A percentile compares a stretch with the other conserved stretches of the same genome.
Evolutionary conservation across 2,888 invertebrate genomes (phyloP).

Genomic region (Aphidius colemani): DNA sequence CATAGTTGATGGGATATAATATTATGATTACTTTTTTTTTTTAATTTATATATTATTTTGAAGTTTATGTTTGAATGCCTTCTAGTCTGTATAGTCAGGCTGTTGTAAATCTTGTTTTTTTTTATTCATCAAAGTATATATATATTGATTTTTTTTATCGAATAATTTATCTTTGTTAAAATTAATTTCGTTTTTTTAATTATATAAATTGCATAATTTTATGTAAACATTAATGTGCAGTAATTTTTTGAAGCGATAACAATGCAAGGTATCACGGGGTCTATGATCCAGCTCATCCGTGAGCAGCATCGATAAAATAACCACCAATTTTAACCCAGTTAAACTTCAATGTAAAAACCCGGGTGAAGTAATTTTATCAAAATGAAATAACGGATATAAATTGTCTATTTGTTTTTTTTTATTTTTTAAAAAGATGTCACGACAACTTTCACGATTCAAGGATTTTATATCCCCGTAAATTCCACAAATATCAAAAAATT

Average conservation of each 20-base stretch:
- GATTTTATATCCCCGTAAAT: constrained; percentile 17
- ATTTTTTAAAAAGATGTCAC: constrained; percentile 14
- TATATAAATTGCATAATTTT: too few species aligned
- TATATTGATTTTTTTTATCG: too few species aligned
- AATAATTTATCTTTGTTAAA: too few species aligned
- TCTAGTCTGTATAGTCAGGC: too few species aligned
- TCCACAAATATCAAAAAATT: constrained; percentile 19
- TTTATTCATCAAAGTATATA: not conserved
- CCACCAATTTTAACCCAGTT: not conserved
- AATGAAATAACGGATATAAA: constrained; percentile 15
- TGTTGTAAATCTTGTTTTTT: too few species aligned
- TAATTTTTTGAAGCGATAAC: not conserved
- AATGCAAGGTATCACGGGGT: too few species aligned
- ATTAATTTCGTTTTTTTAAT: too few species aligned
- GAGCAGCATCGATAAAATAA: too few species aligned
- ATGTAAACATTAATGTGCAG: too few species aligned
- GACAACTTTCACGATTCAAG: constrained; percentile 22
- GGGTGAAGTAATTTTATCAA: constrained; percentile 16
- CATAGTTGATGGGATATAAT: constrained; percentile 19
- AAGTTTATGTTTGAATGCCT: not conserved
- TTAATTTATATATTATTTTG: not conserved
- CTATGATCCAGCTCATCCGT: too few species aligned
- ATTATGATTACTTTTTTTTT: not conserved
- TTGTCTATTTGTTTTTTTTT: constrained; percentile 14
- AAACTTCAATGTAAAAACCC: constrained; percentile 1